Base-by-base conservation (phyloP, 2,113 vertebrate species). In the Cervus canadensis region DNA sequence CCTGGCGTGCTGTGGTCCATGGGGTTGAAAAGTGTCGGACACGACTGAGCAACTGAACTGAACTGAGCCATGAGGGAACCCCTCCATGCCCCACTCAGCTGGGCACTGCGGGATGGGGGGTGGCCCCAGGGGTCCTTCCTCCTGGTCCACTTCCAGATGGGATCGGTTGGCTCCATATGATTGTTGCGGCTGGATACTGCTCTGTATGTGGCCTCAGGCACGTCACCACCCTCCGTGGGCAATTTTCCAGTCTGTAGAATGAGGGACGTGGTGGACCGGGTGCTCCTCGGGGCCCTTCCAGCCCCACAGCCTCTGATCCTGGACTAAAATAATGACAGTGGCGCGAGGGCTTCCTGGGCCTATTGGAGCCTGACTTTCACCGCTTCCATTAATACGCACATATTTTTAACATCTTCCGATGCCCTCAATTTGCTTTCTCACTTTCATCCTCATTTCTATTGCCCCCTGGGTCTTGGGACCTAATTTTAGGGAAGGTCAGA, bases 401-500 rank as follows among this genome's bases (percentile, higher is more conserved):
- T 93, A 95, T 96, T 96, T 98, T 98, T 96, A 98, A 97, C 92
- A 36, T 45, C 84, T 88, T 90, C 79, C 76, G n/a, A 25, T 90
- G 98, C 82, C 97, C 97, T 96, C 97, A 82, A 98, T 97, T 94
- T 96, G 48, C 67, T 91, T 98, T 97, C 98, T 98, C 92, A 89
- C 96, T 97, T 91, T 91, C 93, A 97, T 87, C 94, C 95, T 97
- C 90, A 87, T 98, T 99, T 96, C 90, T 87, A 60, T 85, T 26
- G 40, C 97, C 98, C 91, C 95, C 95, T 76, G 96, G 95, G 98
- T 95, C 95, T 87, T 33, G 84, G 97, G 98, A 98, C 98, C 98
- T 98, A 98, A 96, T 96, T 97, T 94, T 89, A 95, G 64, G 0
- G 74, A 94, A 97, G 96, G 92, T 95, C 96, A 96, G 43, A 26